These are phyloP conservation scores for Mimachlamys varia DNA, from an alignment of 2,888 invertebrate species.

Conservation along the genomic window DNA sequence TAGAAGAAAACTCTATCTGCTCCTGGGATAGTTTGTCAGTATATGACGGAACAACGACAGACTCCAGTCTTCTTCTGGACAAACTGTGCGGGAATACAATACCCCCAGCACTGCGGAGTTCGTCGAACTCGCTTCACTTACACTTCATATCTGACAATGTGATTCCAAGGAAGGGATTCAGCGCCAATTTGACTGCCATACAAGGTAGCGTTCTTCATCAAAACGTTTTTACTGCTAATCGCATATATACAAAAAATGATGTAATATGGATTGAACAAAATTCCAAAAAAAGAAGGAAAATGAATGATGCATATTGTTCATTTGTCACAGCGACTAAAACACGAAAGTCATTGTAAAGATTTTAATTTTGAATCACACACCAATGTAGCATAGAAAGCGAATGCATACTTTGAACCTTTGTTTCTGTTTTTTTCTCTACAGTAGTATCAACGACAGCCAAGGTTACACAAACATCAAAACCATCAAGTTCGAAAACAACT, in stretches of 20 bases:
- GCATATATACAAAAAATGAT: too few species aligned
- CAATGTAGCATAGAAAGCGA: too few species aligned
- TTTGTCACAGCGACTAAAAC: too few species aligned
- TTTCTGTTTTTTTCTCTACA: not conserved
- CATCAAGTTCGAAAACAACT: not conserved
- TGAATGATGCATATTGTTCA: too few species aligned
- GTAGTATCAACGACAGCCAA: not conserved
- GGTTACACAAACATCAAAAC: not conserved
- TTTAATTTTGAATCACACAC: too few species aligned
- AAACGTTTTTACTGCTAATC: too few species aligned
- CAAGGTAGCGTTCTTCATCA: not conserved
- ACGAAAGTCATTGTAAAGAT: too few species aligned
- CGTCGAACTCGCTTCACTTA: not conserved
- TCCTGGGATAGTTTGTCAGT: not conserved
- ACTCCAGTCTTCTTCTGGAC: not conserved
- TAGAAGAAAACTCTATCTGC: constrained; percentile 29
- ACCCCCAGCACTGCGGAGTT: not conserved
- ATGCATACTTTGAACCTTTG: too few species aligned
- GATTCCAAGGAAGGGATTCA: not conserved
- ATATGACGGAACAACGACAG: not conserved
- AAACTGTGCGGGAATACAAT: not conserved
- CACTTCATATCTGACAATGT: not conserved
- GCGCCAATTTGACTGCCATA: not conserved
- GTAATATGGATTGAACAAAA: too few species aligned
- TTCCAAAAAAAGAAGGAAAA: too few species aligned